A percentile compares a stretch with the other conserved stretches of the same genome.
phyloP scores from a whole-genome alignment of 2,113 vertebrate species.

The Pangasianodon gigas region DNA sequence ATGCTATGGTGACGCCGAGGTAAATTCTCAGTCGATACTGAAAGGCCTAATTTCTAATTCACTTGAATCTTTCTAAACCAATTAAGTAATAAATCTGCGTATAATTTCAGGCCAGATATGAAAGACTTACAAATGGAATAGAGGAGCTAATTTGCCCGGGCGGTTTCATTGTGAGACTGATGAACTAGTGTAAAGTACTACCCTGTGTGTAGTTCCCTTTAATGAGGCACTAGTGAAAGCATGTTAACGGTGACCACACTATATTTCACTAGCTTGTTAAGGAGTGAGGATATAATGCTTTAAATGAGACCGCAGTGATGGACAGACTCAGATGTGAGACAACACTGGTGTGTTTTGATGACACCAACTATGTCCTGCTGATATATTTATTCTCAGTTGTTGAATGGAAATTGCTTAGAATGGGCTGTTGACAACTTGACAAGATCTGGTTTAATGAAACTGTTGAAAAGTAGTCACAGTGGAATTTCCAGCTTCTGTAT shows the following conservation, averaged over 20 bases:
- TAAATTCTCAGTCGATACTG: background rate
- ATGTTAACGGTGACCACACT: background rate
- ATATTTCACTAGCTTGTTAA: slow-evolving; percentile 6
- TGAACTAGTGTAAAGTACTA: background rate
- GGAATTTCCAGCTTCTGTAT: background rate
- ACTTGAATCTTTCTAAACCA: background rate
- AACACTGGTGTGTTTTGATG: background rate
- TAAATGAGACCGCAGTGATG: background rate
- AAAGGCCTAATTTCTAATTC: background rate
- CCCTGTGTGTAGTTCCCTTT: background rate
- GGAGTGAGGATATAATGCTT: background rate
- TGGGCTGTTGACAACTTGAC: background rate
- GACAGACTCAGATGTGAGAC: background rate
- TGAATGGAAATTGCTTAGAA: slow-evolving; percentile 7
- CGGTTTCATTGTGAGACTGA: background rate
- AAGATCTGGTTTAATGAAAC: slow-evolving; percentile 1
- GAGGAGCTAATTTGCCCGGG: background rate
- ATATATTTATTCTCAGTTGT: background rate
- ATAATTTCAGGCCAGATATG: background rate
- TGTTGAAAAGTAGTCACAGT: background rate
- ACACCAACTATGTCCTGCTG: background rate
- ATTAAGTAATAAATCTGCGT: background rate
- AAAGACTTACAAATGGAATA: background rate
- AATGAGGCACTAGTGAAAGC: background rate
- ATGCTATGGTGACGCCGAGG: background rate